These are phyloP conservation scores for Takifugu bimaculatus DNA, from an alignment of 2,113 vertebrate species.

Conservation along the genomic window DNA sequence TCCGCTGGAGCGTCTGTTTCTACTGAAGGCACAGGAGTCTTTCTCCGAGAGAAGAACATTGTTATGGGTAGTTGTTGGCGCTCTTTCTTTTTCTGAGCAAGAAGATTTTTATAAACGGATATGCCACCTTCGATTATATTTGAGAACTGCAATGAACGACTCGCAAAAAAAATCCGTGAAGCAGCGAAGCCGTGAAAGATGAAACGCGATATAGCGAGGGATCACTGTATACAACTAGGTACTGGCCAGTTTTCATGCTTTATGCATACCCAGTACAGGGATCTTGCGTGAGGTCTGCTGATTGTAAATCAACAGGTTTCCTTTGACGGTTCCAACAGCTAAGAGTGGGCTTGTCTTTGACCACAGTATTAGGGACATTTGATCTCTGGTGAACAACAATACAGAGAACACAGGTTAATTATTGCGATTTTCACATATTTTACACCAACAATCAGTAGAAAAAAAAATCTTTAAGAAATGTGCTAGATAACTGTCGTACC, in stretches of 20 bases:
- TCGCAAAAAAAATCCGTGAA: too few relatives aligned
- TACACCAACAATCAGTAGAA: neutral
- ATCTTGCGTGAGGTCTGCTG: slow-evolving; percentile 96
- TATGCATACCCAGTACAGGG: slow-evolving; percentile 84
- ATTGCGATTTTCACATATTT: neutral
- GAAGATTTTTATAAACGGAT: too few relatives aligned
- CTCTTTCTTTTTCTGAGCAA: too few relatives aligned
- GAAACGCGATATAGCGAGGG: too few relatives aligned
- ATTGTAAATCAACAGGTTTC: slow-evolving; percentile 96
- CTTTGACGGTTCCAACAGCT: slow-evolving; percentile 91
- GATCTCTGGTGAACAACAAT: slow-evolving; percentile 76
- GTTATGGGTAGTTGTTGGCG: too few relatives aligned
- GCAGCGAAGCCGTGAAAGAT: too few relatives aligned
- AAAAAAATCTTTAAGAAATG: too few relatives aligned
- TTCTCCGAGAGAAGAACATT: too few relatives aligned
- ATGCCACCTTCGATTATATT: too few relatives aligned
- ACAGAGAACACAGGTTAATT: neutral
- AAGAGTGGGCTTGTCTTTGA: slow-evolving; percentile 85
- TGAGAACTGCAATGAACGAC: too few relatives aligned
- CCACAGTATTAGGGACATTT: slow-evolving; percentile 91
- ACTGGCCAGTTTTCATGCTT: neutral
- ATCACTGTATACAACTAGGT: neutral
- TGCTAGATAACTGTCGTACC: slow-evolving; percentile 64
- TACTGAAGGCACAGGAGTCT: too few relatives aligned
- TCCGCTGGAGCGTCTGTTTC: too few relatives aligned